These are phyloP conservation scores for Pseudomyrmex sp. DNA, from an alignment of 1,140 invertebrate species.

Conservation along the genomic window DNA sequence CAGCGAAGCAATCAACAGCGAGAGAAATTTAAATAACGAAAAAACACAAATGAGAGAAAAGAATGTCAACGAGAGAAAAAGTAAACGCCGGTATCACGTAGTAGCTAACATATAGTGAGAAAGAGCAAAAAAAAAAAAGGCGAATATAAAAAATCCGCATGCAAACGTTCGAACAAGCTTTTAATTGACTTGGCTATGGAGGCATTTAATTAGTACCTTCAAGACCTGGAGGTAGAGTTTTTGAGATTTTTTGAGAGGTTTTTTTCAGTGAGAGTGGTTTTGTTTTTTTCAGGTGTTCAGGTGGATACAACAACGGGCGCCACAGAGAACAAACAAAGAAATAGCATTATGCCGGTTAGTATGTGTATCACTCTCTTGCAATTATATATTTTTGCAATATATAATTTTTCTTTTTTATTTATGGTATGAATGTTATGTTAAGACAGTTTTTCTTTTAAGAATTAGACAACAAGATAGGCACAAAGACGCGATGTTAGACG, in stretches of 20 bases:
- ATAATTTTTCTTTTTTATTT: slow-evolving; percentile 40
- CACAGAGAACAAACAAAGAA: slow-evolving; percentile 85
- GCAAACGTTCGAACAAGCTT: slow-evolving; percentile 79
- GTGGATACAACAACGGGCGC: slow-evolving; percentile 84
- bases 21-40: background rate
- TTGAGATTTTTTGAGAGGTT: slow-evolving; percentile 83
- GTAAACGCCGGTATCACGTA: background rate
- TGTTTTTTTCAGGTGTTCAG: slow-evolving; percentile 82
- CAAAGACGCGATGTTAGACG: slow-evolving; percentile 49
- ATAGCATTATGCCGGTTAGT: slow-evolving; percentile 84
- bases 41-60: background rate
- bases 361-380: slow-evolving; percentile 63
- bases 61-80: background rate
- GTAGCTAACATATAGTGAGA: background rate
- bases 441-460: slow-evolving; percentile 51
- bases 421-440: slow-evolving; percentile 36
- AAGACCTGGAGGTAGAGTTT: slow-evolving; percentile 84
- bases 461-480: slow-evolving; percentile 66
- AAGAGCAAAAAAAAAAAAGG: background rate
- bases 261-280: slow-evolving; percentile 82
- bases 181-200: slow-evolving; percentile 83
- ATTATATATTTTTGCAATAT: background rate
- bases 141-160: slow-evolving; percentile 32
- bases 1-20: slow-evolving; percentile 21
- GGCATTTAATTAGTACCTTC: slow-evolving; percentile 84